phyloP scores from a whole-genome alignment of 2,888 invertebrate genomes.

The Drosophila kanekoi region DNA sequence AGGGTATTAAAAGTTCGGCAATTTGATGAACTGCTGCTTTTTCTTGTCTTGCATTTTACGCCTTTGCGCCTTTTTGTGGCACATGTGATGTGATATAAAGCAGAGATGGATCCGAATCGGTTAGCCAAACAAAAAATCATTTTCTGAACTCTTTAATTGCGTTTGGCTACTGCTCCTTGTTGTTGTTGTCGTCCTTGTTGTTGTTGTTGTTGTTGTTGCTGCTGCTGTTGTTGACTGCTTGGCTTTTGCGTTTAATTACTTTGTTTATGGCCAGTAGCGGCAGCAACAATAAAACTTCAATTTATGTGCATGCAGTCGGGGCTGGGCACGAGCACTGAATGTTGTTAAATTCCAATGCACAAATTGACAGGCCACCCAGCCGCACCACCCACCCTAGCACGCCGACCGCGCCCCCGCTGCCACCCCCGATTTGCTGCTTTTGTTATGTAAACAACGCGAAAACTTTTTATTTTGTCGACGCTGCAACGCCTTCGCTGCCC shows the following conservation, averaged over 20 bases:
- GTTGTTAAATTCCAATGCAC: conserved; percentile 78
- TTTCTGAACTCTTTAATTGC: conserved; percentile 77
- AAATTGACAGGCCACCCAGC: conserved; percentile 72
- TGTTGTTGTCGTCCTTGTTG: conserved; percentile 39
- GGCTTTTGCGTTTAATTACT: conserved; percentile 78
- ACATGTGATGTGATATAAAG: conserved; percentile 62
- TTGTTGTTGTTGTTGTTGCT: conserved; percentile 24
- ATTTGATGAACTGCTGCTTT: not conserved
- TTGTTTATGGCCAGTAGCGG: conserved; percentile 74
- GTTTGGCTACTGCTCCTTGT: conserved; percentile 40
- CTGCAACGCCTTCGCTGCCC: conserved; percentile 57
- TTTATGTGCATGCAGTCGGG: conserved; percentile 63
- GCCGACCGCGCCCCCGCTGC: not conserved
- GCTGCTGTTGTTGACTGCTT: conserved; percentile 40
- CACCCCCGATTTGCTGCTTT: conserved; percentile 47
- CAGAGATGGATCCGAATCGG: conserved; percentile 47
- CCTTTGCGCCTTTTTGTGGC: conserved; percentile 35
- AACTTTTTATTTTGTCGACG: conserved; percentile 67
- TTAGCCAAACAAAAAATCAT: conserved; percentile 61
- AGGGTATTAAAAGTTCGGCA: conserved; percentile 5
- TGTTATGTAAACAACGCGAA: conserved; percentile 79
- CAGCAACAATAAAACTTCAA: conserved; percentile 75
- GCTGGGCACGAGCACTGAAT: conserved; percentile 37
- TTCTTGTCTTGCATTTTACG: conserved; percentile 35
- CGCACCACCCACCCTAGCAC: not conserved